These are phyloP conservation scores for Cyclophora punctaria DNA, from an alignment of 2,888 invertebrate species.

Conservation along the genomic window DNA sequence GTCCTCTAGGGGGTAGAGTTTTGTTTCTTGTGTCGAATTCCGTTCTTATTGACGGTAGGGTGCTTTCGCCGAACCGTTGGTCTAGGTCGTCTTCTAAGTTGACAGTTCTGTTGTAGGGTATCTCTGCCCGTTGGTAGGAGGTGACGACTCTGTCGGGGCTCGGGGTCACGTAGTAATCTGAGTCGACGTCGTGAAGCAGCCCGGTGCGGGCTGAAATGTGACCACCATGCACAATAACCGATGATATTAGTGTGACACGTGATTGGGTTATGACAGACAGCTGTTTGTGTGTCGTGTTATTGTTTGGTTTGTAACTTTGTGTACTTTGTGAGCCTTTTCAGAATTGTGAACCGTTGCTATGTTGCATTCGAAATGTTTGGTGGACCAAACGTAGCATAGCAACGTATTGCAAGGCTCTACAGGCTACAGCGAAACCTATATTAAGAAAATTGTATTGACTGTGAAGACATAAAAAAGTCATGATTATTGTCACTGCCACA, in stretches of 20 bases:
- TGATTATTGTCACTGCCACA: too few relatives aligned
- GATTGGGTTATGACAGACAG: too few relatives aligned
- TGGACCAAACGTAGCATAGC: too few relatives aligned
- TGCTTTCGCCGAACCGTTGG: slow-evolving; percentile 79
- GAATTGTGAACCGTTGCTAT: too few relatives aligned
- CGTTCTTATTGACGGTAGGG: slow-evolving; percentile 54
- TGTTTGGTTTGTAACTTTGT: too few relatives aligned
- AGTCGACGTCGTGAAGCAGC: slow-evolving; percentile 84
- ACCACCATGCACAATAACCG: slow-evolving; percentile 66
- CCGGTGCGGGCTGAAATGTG: slow-evolving; percentile 82
- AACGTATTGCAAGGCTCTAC: too few relatives aligned
- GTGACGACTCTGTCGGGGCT: slow-evolving; percentile 45
- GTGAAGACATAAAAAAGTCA: too few relatives aligned
- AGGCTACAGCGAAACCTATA: too few relatives aligned
- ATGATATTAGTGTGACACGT: slow-evolving; percentile 25
- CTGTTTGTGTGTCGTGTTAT: too few relatives aligned
- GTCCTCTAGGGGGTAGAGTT: slow-evolving; percentile 82
- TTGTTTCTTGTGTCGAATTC: slow-evolving; percentile 55
- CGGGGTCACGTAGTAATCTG: slow-evolving; percentile 80
- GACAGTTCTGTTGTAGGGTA: slow-evolving; percentile 42
- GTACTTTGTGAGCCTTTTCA: too few relatives aligned
- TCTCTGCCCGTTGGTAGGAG: slow-evolving; percentile 46
- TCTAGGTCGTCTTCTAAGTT: slow-evolving; percentile 74
- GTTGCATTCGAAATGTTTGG: too few relatives aligned
- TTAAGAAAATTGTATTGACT: too few relatives aligned